Percentiles rank a stretch among this genome's conserved stretches.
Evolutionary conservation across 2,888 invertebrate species (phyloP).

Genomic region (Drosophila eohydei): DNA sequence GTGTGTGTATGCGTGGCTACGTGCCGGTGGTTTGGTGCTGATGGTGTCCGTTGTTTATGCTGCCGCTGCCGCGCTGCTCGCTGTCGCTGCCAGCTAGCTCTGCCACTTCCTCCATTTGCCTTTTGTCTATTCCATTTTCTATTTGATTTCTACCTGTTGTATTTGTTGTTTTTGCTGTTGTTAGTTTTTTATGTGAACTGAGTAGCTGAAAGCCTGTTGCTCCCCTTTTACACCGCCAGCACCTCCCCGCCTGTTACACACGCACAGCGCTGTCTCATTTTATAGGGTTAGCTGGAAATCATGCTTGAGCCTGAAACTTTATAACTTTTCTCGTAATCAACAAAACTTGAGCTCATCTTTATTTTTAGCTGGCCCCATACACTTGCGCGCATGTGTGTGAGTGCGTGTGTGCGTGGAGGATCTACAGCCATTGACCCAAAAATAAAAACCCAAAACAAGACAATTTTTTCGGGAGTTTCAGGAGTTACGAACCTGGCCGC

Average conservation of each 20-base stretch:
- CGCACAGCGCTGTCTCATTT: slow-evolving; percentile 55
- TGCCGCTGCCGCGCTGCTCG: slow-evolving; percentile 38
- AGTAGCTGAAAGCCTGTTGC: slow-evolving; percentile 71
- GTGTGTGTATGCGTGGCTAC: slow-evolving; percentile 47
- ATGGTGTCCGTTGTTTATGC: slow-evolving; percentile 69
- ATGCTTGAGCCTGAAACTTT: slow-evolving; percentile 66
- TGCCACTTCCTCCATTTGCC: slow-evolving; percentile 75
- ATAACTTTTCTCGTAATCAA: slow-evolving; percentile 67
- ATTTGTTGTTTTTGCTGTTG: slow-evolving; percentile 40
- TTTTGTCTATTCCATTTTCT: slow-evolving; percentile 77
- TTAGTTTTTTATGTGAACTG: slow-evolving; percentile 47
- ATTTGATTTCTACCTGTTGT: slow-evolving; percentile 79
- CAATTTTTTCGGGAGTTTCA: slow-evolving; percentile 45
- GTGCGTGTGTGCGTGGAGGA: slow-evolving; percentile 51
- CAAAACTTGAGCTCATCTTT: slow-evolving; percentile 71
- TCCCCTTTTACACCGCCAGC: slow-evolving; percentile 65
- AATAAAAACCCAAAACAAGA: slow-evolving; percentile 30
- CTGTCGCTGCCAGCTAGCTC: slow-evolving; percentile 40
- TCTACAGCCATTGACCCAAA: slow-evolving; percentile 66
- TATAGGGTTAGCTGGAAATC: slow-evolving; percentile 64
- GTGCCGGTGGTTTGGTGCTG: slow-evolving; percentile 65
- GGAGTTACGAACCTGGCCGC: slow-evolving; percentile 52
- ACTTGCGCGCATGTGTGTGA: not conserved
- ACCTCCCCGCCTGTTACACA: slow-evolving; percentile 56
- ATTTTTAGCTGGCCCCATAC: slow-evolving; percentile 61